Evolutionary conservation across 2,797 vertebrate genomes (phyloP).

Genomic region (Xenentodon cancila): DNA sequence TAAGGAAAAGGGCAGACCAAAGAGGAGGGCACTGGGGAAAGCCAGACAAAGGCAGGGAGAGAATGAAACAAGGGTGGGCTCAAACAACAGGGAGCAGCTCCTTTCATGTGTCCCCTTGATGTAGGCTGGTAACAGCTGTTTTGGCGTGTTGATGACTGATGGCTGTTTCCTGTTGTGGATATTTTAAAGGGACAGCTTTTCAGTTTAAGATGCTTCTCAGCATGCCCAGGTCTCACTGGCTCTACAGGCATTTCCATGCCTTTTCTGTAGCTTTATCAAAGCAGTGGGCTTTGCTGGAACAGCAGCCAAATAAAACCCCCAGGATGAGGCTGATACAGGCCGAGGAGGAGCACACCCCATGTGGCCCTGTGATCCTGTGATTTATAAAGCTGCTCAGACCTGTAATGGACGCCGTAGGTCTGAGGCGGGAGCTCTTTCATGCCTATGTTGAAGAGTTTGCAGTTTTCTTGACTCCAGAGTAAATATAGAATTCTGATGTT

Average conservation of each 20-base stretch:
- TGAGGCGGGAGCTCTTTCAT: slow-evolving; percentile 68
- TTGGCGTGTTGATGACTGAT: slow-evolving; percentile 88
- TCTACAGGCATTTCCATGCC: slow-evolving; percentile 73
- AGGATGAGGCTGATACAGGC: slow-evolving; percentile 55
- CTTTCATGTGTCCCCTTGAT: slow-evolving; percentile 88
- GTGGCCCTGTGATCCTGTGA: slow-evolving; percentile 73
- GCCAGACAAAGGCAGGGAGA: slow-evolving; percentile 79
- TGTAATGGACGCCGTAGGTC: slow-evolving; percentile 69
- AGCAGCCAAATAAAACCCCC: slow-evolving; percentile 68
- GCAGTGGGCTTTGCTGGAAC: slow-evolving; percentile 66
- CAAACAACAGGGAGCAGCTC: slow-evolving; percentile 81
- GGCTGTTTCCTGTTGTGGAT: slow-evolving; percentile 92
- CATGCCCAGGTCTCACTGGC: slow-evolving; percentile 68
- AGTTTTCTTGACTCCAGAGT: slow-evolving; percentile 67
- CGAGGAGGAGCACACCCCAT: slow-evolving; percentile 70
- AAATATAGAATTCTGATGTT: slow-evolving; percentile 72
- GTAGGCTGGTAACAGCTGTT: slow-evolving; percentile 90
- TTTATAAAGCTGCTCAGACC: slow-evolving; percentile 73
- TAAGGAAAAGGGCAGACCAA: slow-evolving; percentile 65
- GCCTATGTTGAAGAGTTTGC: slow-evolving; percentile 69
- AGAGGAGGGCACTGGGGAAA: slow-evolving; percentile 75
- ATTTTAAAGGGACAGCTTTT: slow-evolving; percentile 86
- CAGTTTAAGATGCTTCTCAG: slow-evolving; percentile 82
- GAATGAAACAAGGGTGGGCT: slow-evolving; percentile 81
- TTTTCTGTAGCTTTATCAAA: slow-evolving; percentile 72